Base-by-base conservation (phyloP, 2,888 invertebrate genomes). In the Mesochorus sp. region DNA sequence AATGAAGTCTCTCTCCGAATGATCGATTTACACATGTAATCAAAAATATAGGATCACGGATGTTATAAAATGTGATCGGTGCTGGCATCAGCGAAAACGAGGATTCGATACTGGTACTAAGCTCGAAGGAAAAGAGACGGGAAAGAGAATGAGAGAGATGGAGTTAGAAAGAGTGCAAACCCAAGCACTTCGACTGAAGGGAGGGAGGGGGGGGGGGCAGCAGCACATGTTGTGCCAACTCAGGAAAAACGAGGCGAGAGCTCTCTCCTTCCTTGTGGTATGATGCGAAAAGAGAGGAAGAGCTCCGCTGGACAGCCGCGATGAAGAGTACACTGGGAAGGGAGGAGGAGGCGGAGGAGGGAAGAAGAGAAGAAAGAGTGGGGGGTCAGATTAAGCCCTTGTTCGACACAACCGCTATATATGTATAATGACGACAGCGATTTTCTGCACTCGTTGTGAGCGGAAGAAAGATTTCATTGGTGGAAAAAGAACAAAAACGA, bases 221-320 rank as follows among this genome's bases (percentile, higher is more conserved):
- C 8, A 19, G 62, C 71, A 90, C 89, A 89, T 89, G 90, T 89
- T 90, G 89, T 89, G 90, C 89, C 90, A 88, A 88, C 88, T 90
- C 89, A 89, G 90, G 89, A 87, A 88, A 88, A 89, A 88, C 85
- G 85, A 85, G 81, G n/a, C n/a, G n/a, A n/a, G n/a, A n/a, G n/a
- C 31, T 39, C 70, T 49, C 66, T 47, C 42, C 55, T 67, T 70
- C 70, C 68, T 79, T 84, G 61, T 61, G 82, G 83, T 87, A 87
- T 88, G 86, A 85, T 86, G 82, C 81, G 70, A 74, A 70, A 76
- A 80, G 53, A 47, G 59, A 68, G 62, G 68, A 64, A 79, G 80
- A 53, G 42, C 44, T 59, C 10, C 68, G 5, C 71, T 39, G 12
- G 37, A 59, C 14, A 31, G 14, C 19, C 37, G 51, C 37, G 8